Evolutionary conservation across 2,797 vertebrate species (phyloP).

Genomic region (Jordanella pulchra): DNA sequence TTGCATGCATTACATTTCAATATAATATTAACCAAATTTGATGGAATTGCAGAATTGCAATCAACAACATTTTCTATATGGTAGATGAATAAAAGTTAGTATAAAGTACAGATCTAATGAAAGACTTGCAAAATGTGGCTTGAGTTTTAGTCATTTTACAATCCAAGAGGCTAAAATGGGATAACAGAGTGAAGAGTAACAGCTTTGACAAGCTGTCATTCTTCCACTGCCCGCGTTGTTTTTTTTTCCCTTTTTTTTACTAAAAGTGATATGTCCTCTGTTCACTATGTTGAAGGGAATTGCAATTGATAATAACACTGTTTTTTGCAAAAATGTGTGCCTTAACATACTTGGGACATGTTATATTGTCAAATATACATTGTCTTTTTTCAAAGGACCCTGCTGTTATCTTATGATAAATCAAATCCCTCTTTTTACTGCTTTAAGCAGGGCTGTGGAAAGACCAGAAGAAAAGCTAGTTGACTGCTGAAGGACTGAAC

Average conservation of each 20-base stretch:
- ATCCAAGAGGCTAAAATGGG: background rate
- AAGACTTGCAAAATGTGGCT: too few species aligned
- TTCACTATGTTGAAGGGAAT: background rate
- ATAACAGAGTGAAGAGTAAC: too few species aligned
- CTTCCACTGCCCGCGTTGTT: background rate
- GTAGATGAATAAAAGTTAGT: background rate
- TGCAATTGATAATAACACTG: background rate
- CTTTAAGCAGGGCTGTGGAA: background rate
- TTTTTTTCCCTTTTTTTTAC: background rate
- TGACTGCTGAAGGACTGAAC: slow-evolving; percentile 8
- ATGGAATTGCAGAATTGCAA: background rate
- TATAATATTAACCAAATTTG: background rate
- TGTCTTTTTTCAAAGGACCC: background rate
- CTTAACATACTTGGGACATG: background rate
- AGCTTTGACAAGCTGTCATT: background rate
- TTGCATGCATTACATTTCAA: background rate
- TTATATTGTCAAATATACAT: background rate
- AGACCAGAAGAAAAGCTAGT: slow-evolving; percentile 19
- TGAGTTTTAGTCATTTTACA: background rate
- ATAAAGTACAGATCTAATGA: background rate
- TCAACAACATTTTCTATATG: background rate
- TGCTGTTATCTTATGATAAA: background rate
- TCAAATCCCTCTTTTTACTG: background rate
- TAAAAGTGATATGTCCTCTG: background rate
- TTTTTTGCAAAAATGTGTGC: background rate